A percentile compares a stretch with the other conserved stretches of the same genome.
Evolutionary conservation across 2,797 vertebrate species (phyloP).

Genomic region (Acipenser transmontanus): DNA sequence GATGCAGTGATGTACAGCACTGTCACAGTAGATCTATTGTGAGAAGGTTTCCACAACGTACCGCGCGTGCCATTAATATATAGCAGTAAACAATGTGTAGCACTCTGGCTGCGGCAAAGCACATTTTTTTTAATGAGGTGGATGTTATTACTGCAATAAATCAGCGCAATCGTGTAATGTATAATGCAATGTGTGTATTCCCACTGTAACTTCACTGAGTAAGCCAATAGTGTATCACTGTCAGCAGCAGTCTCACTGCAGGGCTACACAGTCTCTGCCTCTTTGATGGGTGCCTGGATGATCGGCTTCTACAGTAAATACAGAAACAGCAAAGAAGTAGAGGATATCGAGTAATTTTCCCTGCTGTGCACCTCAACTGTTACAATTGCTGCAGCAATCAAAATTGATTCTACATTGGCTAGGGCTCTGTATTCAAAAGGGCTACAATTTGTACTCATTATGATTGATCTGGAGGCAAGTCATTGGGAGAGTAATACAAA

Average conservation of each 20-base stretch:
- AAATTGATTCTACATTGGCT: slow-evolving; percentile 71
- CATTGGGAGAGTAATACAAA: slow-evolving; percentile 81
- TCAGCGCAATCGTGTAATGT: slow-evolving; percentile 96
- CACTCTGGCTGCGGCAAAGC: slow-evolving; percentile 74
- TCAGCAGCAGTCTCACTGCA: slow-evolving; percentile 64
- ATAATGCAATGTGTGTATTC: slow-evolving; percentile 99
- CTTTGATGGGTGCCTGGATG: neutral
- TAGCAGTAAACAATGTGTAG: slow-evolving; percentile 92
- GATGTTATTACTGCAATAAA: slow-evolving; percentile 99
- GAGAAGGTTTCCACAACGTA: slow-evolving; percentile 74
- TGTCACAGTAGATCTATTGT: slow-evolving; percentile 80
- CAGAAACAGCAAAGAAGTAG: neutral
- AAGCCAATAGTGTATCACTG: slow-evolving; percentile 95
- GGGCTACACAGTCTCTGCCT: slow-evolving; percentile 9
- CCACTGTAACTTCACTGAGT: slow-evolving; percentile 87
- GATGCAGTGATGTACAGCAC: slow-evolving; percentile 81
- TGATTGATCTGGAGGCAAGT: slow-evolving; percentile 74
- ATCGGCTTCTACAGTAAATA: neutral
- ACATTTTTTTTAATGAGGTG: slow-evolving; percentile 94
- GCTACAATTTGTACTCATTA: slow-evolving; percentile 82
- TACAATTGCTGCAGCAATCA: slow-evolving; percentile 75
- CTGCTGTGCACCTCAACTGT: slow-evolving; percentile 37
- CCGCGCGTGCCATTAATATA: slow-evolving; percentile 85
- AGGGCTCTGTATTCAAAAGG: slow-evolving; percentile 83
- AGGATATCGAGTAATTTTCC: slow-evolving; percentile 1